phyloP scores from a whole-genome alignment of 2,113 vertebrate genomes.

The Mesembrinibis cayennensis region DNA sequence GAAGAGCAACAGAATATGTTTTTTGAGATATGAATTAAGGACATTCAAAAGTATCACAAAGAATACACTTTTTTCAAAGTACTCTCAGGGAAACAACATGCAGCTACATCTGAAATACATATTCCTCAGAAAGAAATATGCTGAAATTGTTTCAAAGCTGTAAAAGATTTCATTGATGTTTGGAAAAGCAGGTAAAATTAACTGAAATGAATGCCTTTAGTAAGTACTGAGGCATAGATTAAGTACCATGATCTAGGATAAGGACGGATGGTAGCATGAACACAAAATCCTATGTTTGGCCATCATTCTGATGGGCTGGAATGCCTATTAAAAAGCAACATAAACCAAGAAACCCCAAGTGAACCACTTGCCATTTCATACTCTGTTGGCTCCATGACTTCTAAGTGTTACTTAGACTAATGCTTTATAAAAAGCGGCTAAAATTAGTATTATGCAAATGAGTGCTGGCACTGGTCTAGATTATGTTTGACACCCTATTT shows the following conservation, averaged over 20 bases:
- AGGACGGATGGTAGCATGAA: not conserved
- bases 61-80: not conserved
- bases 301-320: not conserved
- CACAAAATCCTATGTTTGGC: not conserved
- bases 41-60: not conserved
- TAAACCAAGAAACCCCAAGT: not conserved
- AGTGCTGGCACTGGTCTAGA: not conserved
- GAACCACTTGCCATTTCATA: not conserved
- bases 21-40: not conserved
- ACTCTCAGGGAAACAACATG: not conserved
- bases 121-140: not conserved
- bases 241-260: not conserved
- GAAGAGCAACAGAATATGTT: not conserved
- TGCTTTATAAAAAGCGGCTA: not conserved
- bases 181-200: not conserved
- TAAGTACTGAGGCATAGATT: not conserved
- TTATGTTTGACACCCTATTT: not conserved
- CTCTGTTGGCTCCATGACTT: not conserved
- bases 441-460: not conserved
- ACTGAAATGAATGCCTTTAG: not conserved
- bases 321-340: not conserved
- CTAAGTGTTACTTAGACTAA: not conserved
- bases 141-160: not conserved
- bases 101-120: not conserved
- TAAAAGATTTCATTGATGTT: not conserved